A percentile compares a stretch with the other conserved stretches of the same genome.
These are phyloP conservation scores for Parus major DNA, from an alignment of 2,113 vertebrate genomes.

Conservation along the genomic window DNA sequence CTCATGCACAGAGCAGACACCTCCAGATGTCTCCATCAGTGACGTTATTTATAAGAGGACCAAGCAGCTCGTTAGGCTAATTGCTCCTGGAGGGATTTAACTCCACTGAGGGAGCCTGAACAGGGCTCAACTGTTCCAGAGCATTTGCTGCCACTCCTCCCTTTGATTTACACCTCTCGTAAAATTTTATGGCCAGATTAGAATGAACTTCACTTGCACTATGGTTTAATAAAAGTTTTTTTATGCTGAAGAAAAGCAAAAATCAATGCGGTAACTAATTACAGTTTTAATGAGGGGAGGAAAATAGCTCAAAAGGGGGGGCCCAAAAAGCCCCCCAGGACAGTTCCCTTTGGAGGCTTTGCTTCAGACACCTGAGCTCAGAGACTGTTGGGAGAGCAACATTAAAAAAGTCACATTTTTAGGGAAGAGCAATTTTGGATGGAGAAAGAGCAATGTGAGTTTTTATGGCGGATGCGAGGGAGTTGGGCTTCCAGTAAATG, in stretches of 20 bases:
- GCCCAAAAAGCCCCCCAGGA: not conserved
- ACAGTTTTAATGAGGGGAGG: not conserved
- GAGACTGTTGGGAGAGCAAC: not conserved
- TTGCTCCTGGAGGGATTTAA: constrained; percentile 51
- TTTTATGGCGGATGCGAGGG: not conserved
- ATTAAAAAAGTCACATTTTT: not conserved
- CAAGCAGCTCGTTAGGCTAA: constrained; percentile 46
- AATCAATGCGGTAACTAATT: not conserved
- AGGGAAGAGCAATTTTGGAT: not conserved
- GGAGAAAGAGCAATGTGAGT: not conserved
- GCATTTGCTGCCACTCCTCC: constrained; percentile 40
- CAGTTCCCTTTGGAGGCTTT: not conserved
- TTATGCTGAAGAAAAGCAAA: not conserved
- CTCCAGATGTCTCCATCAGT: constrained; percentile 36
- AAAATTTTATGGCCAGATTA: constrained; percentile 66
- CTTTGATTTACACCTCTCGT: constrained; percentile 45
- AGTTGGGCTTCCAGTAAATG: not conserved
- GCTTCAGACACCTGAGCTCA: not conserved
- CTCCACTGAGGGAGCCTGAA: constrained; percentile 5
- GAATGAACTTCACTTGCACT: constrained; percentile 70
- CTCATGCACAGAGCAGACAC: not conserved
- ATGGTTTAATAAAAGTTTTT: not conserved
- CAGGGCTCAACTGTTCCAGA: constrained; percentile 11
- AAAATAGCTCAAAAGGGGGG: not conserved
- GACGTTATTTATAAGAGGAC: constrained; percentile 53